Evolutionary conservation across 2,888 invertebrate genomes (phyloP).

Genomic region (Spatulosminthurus flaviceps): DNA sequence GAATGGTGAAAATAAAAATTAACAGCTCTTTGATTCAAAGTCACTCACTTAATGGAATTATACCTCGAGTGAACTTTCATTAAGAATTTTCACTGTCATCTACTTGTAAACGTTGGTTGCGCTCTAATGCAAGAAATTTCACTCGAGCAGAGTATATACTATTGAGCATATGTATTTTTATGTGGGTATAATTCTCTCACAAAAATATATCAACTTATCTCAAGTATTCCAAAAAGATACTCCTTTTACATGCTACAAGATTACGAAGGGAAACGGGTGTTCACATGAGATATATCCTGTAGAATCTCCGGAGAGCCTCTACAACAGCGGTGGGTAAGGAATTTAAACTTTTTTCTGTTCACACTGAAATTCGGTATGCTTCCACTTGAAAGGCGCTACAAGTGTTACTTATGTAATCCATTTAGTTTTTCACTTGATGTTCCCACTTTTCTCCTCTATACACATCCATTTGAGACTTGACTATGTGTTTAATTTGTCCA

Average conservation of each 20-base stretch:
- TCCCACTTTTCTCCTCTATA: neutral
- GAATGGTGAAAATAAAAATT: no score
- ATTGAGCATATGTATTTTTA: no score
- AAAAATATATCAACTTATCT: neutral
- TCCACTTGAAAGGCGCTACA: constrained; percentile 18
- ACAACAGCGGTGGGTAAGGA: constrained; percentile 3
- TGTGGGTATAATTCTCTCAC: neutral
- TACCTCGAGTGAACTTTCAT: no score
- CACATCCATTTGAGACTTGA: neutral
- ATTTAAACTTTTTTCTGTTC: constrained; percentile 18
- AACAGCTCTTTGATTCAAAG: no score
- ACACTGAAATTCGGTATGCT: constrained; percentile 14
- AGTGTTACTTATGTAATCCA: constrained; percentile 18
- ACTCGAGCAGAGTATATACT: no score
- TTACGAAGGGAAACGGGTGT: neutral
- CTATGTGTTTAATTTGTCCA: neutral
- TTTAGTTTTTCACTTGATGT: neutral
- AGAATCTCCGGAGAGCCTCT: no score
- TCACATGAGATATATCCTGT: neutral
- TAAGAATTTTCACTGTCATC: no score
- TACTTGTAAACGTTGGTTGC: no score
- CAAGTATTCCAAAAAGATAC: neutral
- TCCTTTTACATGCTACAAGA: neutral
- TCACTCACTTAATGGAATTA: no score
- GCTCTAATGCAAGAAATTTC: no score